Conservation (phyloP, 2,113 vertebrate genomes). For the Brevimyrus niger region DNA sequence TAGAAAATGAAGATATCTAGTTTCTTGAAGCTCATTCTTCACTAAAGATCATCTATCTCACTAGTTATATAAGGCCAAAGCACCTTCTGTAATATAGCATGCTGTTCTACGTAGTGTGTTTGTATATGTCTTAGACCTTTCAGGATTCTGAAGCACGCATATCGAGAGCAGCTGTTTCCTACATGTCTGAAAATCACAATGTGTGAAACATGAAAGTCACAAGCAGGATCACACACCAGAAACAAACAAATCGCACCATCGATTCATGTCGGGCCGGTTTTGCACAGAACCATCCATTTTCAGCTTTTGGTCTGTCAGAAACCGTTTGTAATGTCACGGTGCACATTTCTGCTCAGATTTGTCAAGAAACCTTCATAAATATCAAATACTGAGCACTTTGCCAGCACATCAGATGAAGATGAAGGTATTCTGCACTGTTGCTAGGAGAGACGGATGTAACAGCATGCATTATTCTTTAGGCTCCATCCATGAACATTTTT, state of each 20-base stretch:
- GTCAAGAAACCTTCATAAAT: constrained; percentile 14
- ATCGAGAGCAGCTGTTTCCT: not conserved
- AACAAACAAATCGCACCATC: not conserved
- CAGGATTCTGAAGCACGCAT: not conserved
- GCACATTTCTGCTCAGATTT: constrained; percentile 12
- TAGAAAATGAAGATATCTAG: not conserved
- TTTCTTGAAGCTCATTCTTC: not conserved
- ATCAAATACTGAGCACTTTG: not conserved
- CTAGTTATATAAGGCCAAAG: constrained; percentile 39
- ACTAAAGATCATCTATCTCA: not conserved
- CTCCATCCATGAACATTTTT: not conserved
- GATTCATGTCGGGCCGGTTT: not conserved
- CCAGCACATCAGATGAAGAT: not conserved
- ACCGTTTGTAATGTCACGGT: not conserved
- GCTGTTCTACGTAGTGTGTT: not conserved
- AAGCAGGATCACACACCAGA: constrained; percentile 18
- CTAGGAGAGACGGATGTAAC: not conserved
- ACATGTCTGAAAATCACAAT: not conserved
- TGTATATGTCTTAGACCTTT: not conserved
- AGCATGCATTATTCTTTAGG: not conserved
- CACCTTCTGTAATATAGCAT: constrained; percentile 43
- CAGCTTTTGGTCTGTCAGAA: not conserved
- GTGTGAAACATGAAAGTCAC: not conserved
- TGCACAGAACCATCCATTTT: constrained; percentile 18
- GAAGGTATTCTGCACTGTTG: not conserved